These are phyloP conservation scores for Dermatophagoides farinae DNA, from an alignment of 1,140 invertebrate species.

Conservation along the genomic window DNA sequence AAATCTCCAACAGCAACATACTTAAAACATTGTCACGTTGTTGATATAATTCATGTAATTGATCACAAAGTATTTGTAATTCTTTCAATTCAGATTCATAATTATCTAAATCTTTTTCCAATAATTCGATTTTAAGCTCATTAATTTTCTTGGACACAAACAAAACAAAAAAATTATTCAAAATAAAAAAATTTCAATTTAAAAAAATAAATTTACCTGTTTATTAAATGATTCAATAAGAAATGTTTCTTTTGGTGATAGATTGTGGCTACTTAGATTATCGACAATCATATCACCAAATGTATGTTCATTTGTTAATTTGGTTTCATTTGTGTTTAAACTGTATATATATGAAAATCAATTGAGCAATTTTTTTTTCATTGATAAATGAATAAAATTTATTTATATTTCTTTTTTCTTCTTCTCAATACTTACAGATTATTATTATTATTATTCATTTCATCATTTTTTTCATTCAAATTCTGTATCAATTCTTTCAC, in stretches of 20 bases:
- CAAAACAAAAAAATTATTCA: neutral
- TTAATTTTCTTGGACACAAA: neutral
- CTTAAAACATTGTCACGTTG: conserved; percentile 34
- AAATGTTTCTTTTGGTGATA: neutral
- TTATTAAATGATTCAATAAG: neutral
- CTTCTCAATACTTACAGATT: conserved; percentile 13
- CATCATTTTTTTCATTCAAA: conserved; percentile 9
- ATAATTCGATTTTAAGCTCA: conserved; percentile 24
- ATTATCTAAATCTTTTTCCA: conserved; percentile 23
- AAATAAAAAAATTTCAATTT: neutral
- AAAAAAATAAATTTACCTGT: neutral
- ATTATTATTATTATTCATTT: conserved; percentile 13
- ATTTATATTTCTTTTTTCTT: too few species aligned
- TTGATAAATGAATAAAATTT: too few species aligned
- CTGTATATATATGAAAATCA: neutral
- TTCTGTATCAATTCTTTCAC: conserved; percentile 14
- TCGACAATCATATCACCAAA: conserved; percentile 15
- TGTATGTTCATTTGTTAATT: neutral
- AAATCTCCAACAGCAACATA: conserved; percentile 22
- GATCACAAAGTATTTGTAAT: conserved; percentile 27
- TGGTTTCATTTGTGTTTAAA: neutral
- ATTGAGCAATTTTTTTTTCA: too few species aligned
- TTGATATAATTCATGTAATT: conserved; percentile 32
- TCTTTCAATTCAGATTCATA: conserved; percentile 27
- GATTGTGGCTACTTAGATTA: conserved; percentile 18